Evolutionary conservation across 2,888 invertebrate species (phyloP), one percentile per base, ranked within the genome.

Genomic region (Elaeidobius kamerunicus): DNA sequence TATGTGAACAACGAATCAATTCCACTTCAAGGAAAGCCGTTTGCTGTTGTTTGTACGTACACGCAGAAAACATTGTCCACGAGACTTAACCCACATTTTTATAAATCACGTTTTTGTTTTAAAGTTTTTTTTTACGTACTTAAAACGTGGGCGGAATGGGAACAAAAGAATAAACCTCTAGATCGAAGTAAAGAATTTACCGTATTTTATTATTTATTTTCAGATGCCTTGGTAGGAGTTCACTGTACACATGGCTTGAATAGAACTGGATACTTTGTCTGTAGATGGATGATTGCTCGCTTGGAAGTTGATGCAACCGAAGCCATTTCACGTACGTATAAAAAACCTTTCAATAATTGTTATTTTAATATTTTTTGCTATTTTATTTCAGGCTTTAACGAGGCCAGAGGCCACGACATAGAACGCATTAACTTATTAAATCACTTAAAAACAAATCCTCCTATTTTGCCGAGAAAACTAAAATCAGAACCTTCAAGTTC

Each of bases 231-330:
- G 56, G 78, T 90, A 60, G 89, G 88, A 42, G 84, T 90, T 51
- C 89, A 90, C 69, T 90, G 90, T 69, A 90, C 89, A 1, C 89
- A 88, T 66, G 89, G 89, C 3, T 74, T 89, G 56, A 90, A 90
- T 70, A 80, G 90, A 58, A 87, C 88, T 6, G 88, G 89, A 3
- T 88, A 84, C 68, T 78, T 89, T 68, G 83, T 89, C 60, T 88
- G 88, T 69, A 78, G 83, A 64, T 88, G 82, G 69, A 82, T 89
- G 79, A 76, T 85, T 48, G 79, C 83, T 55, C 76, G 79, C 49
- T 69, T 85, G 66, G 75, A 77, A 17, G 75, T 83, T 57, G 65
- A 75, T 2, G 76, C 80, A 11, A 62, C 72, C 15, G 75, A 77
- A 34, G 83, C 86, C 12, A 62, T 63, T 53, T 17, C 46, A 19